phyloP scores from a whole-genome alignment of 2,797 vertebrate species.

The Pseudochirops corinnae region DNA sequence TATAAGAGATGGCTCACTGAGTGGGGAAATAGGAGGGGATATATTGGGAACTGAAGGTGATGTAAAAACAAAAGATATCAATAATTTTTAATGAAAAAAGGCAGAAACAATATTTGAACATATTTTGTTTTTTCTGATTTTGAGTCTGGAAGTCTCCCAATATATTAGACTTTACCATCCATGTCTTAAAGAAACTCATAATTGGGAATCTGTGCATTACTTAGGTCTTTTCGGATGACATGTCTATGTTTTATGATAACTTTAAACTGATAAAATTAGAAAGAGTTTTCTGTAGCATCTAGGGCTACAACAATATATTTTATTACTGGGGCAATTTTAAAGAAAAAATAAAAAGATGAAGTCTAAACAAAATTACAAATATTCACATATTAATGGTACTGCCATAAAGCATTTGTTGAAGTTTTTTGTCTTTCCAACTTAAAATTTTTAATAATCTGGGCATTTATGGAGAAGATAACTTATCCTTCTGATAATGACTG shows the following conservation, averaged over 20 bases:
- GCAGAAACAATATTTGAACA: constrained; percentile 14
- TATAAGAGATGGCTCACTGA: background rate
- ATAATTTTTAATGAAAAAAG: background rate
- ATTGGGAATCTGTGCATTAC: background rate
- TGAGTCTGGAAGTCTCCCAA: constrained; percentile 18
- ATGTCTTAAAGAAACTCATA: background rate
- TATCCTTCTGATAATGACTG: background rate
- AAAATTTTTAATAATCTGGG: background rate
- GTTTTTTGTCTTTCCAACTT: background rate
- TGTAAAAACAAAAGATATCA: background rate
- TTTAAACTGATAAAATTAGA: background rate
- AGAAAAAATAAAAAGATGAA: background rate
- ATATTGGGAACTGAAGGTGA: background rate
- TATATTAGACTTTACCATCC: background rate
- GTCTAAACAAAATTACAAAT: background rate
- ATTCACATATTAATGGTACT: background rate
- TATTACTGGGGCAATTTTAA: background rate
- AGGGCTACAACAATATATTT: background rate
- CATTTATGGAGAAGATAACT: background rate
- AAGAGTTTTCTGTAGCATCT: background rate
- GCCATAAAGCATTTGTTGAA: background rate
- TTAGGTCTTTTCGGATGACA: background rate
- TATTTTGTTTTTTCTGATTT: background rate
- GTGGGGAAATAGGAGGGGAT: background rate
- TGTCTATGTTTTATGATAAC: background rate